phyloP scores from a whole-genome alignment of 2,888 invertebrate genomes.

The Meteorus colon region DNA sequence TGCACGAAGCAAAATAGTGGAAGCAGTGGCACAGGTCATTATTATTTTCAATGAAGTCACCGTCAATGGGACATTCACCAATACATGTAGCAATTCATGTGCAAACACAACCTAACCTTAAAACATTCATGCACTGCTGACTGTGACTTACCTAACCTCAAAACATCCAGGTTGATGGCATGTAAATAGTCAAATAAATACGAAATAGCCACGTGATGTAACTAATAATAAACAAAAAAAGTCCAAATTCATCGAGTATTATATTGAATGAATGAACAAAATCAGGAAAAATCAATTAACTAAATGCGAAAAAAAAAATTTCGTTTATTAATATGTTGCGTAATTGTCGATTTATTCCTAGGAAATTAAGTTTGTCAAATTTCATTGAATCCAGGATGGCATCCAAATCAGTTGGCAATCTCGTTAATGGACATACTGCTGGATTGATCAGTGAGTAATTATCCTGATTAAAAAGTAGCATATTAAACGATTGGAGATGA shows the following conservation, averaged over 20 bases:
- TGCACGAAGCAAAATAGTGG: slow-evolving; percentile 49
- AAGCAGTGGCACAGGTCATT: slow-evolving; percentile 54
- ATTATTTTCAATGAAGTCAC: slow-evolving; percentile 18
- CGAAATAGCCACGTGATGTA: background rate
- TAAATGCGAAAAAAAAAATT: background rate
- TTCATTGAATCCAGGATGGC: slow-evolving; percentile 44
- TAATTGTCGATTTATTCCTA: slow-evolving; percentile 48
- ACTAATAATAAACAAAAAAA: background rate
- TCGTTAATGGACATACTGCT: slow-evolving; percentile 55
- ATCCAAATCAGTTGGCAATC: slow-evolving; percentile 42
- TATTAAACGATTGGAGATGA: too few relatives aligned
- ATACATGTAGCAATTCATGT: background rate
- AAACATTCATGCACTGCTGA: background rate
- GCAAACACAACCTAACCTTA: background rate
- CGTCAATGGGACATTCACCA: background rate
- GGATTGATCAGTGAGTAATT: slow-evolving; percentile 64
- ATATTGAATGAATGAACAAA: background rate
- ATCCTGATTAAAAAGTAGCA: background rate
- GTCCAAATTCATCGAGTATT: background rate
- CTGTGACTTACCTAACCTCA: slow-evolving; percentile 13
- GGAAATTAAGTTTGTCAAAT: slow-evolving; percentile 45
- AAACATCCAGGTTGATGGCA: background rate
- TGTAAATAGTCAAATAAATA: slow-evolving; percentile 6
- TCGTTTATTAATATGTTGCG: slow-evolving; percentile 45
- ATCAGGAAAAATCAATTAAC: background rate